phyloP scores from a whole-genome alignment of 2,113 vertebrate species.

The Nansenia antarctica region DNA sequence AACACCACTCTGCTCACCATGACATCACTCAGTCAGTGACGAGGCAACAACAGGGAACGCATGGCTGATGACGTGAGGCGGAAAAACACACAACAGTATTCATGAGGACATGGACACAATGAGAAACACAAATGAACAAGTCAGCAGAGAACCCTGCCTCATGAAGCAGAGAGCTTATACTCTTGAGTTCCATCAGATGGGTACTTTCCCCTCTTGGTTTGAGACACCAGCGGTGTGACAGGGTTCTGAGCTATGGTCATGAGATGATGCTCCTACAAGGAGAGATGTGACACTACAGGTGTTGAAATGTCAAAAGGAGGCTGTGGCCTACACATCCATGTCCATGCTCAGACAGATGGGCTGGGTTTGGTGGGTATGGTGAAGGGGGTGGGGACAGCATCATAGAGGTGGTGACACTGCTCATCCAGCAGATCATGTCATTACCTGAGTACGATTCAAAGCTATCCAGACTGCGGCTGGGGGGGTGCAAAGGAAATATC shows the following conservation, averaged over 20 bases:
- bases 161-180: background rate
- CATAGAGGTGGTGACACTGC: constrained; percentile 15
- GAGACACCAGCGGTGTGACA: constrained; percentile 7
- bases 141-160: constrained; percentile 30
- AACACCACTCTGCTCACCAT: background rate
- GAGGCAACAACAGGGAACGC: constrained; percentile 11
- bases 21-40: constrained; percentile 18
- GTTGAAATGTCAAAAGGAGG: background rate
- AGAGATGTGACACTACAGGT: constrained; percentile 18
- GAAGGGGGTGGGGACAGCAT: background rate
- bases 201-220: background rate
- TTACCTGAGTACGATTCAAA: constrained; percentile 83
- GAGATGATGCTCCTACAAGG: constrained; percentile 11
- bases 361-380: background rate
- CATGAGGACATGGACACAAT: constrained; percentile 36
- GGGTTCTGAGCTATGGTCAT: constrained; percentile 35
- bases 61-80: constrained; percentile 35
- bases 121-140: constrained; percentile 11
- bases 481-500: constrained; percentile 63
- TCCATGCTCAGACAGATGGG: constrained; percentile 41
- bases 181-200: constrained; percentile 8
- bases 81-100: constrained; percentile 20
- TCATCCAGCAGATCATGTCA: constrained; percentile 30
- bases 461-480: constrained; percentile 81
- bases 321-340: constrained; percentile 14